These are phyloP conservation scores for Cyprinella venusta DNA, from an alignment of 2,797 vertebrate species.

Conservation along the genomic window DNA sequence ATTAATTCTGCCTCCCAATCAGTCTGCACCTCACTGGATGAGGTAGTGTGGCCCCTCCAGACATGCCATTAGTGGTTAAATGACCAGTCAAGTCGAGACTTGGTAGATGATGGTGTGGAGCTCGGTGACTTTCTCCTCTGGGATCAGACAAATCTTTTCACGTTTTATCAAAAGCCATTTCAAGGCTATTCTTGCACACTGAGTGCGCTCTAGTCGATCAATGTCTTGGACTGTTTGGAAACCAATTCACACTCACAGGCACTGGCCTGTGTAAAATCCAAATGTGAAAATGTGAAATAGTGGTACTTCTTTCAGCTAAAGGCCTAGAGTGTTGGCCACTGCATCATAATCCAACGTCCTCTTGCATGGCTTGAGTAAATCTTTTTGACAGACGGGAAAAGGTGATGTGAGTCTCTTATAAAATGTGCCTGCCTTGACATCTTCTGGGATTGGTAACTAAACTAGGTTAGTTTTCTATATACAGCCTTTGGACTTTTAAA, in stretches of 20 bases:
- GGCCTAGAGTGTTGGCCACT: background rate
- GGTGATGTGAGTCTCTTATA: background rate
- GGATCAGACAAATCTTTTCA: constrained; percentile 39
- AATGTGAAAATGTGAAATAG: constrained; percentile 33
- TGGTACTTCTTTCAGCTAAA: constrained; percentile 1
- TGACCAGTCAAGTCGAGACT: constrained; percentile 27
- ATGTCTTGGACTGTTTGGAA: constrained; percentile 33
- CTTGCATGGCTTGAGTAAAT: background rate
- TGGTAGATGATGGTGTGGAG: constrained; percentile 5
- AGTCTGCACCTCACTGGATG: constrained; percentile 43
- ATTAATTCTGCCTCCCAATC: constrained; percentile 65
- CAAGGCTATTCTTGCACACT: constrained; percentile 6
- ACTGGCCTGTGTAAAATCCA: constrained; percentile 21
- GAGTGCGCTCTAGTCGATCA: background rate
- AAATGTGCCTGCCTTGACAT: constrained; percentile 18
- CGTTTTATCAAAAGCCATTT: constrained; percentile 47
- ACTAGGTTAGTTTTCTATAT: background rate
- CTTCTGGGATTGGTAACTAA: background rate
- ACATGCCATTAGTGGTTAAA: constrained; percentile 43
- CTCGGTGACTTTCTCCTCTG: constrained; percentile 38
- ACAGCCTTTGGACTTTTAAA: background rate
- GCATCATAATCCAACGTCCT: constrained; percentile 1
- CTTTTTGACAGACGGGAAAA: background rate
- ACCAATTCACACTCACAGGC: constrained; percentile 13
- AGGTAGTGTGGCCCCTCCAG: constrained; percentile 48